Percentiles rank a stretch among this genome's conserved stretches.
phyloP scores from a whole-genome alignment of 2,797 vertebrate genomes.

The Tolypeutes matacus region DNA sequence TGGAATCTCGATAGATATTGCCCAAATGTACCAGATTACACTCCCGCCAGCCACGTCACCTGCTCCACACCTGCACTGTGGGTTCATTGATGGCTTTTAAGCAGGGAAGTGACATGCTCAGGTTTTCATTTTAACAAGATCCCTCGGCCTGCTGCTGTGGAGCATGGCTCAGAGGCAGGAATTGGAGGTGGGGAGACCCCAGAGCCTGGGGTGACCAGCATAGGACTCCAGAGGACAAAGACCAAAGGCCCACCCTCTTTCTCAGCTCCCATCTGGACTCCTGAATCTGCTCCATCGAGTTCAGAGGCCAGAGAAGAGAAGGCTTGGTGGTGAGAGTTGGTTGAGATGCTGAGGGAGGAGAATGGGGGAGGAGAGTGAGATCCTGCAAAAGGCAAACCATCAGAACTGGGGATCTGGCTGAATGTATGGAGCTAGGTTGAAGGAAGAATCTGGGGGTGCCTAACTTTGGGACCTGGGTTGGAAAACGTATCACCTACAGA shows the following conservation, averaged over 20 bases:
- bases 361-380: background rate
- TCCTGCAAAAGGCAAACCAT: background rate
- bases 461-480: background rate
- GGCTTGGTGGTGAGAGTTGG: background rate
- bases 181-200: slow-evolving; percentile 38
- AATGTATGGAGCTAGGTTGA: background rate
- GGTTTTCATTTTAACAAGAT: slow-evolving; percentile 87
- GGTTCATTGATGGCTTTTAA: slow-evolving; percentile 78
- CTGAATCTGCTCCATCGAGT: background rate
- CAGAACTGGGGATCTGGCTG: background rate
- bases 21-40: background rate
- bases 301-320: background rate
- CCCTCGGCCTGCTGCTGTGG: slow-evolving; percentile 60
- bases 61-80: background rate
- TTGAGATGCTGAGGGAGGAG: background rate
- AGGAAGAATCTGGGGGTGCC: background rate
- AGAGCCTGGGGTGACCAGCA: background rate
- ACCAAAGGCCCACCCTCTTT: background rate
- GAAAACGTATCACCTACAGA: background rate
- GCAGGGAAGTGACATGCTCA: slow-evolving; percentile 78
- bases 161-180: slow-evolving; percentile 16
- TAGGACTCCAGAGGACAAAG: slow-evolving; percentile 24
- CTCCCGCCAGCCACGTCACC: background rate
- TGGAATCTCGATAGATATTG: slow-evolving; percentile 60
- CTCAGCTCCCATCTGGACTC: background rate